Percentiles rank a stretch among this genome's conserved stretches.
Evolutionary conservation across 2,888 invertebrate species (phyloP).

Genomic region (Hypomecis atomaria): DNA sequence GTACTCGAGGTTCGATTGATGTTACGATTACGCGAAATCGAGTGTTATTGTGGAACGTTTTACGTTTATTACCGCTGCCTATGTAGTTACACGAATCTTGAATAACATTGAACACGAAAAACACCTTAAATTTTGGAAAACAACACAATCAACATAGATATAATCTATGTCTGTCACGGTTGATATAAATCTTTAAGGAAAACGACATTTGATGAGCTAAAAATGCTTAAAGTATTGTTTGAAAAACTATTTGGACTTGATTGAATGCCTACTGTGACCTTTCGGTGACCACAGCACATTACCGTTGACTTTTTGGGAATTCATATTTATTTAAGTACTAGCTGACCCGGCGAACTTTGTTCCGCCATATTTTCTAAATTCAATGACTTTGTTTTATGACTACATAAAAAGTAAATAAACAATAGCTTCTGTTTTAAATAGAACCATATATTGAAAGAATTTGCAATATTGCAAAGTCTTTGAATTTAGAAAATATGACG

Average conservation of each 20-base stretch:
- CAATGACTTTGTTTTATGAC: too few relatives aligned
- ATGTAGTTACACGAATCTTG: constrained; percentile 38
- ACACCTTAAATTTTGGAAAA: constrained; percentile 29
- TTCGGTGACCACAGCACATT: too few relatives aligned
- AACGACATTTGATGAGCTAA: constrained; percentile 11
- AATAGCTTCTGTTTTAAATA: too few relatives aligned
- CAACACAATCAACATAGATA: constrained; percentile 23
- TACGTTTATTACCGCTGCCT: constrained; percentile 57
- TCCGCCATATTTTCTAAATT: too few relatives aligned
- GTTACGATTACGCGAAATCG: constrained; percentile 62
- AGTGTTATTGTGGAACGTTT: constrained; percentile 58
- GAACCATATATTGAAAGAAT: too few relatives aligned
- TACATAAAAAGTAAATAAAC: too few relatives aligned
- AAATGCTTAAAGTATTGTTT: neutral
- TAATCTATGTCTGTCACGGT: constrained; percentile 13
- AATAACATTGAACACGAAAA: constrained; percentile 36
- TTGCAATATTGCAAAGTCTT: too few relatives aligned
- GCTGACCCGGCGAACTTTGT: too few relatives aligned
- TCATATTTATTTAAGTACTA: too few relatives aligned
- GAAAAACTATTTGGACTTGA: neutral
- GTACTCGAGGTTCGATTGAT: constrained; percentile 63
- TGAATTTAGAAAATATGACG: too few relatives aligned
- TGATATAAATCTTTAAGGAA: constrained; percentile 26
- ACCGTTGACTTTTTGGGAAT: too few relatives aligned
- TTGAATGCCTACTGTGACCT: neutral